Base-by-base conservation (phyloP, 2,888 invertebrate genomes). In the Agrotis ipsilon region DNA sequence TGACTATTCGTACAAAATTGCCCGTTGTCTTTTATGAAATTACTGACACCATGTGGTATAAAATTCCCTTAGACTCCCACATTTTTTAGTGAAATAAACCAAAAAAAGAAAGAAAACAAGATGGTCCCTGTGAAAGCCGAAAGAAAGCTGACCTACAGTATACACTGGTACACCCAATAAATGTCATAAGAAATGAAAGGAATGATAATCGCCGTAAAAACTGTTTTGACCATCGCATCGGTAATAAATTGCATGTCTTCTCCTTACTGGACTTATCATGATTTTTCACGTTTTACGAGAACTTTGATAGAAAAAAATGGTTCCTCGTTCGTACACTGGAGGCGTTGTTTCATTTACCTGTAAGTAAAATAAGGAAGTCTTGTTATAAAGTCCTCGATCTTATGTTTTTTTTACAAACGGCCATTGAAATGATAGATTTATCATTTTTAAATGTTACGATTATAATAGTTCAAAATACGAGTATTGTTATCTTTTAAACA, bases 101-200 rank as follows among this genome's bases (percentile, higher is more conserved):
- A 48, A 58, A 69, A 63, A 66, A 43, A 24, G 48, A 58, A 45
- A 65, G 54, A 65, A 65, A 45, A 19, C 48, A 66, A 32, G 64
- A 68, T 60, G 21, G 49, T 21, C 39, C 27, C 57, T 4, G 61
- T 14, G 78, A 83, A 83, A 83, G 81, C 57, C 13, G 43, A 72
- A 83, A 81, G 83, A 83, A 81, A 83, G 83, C 67, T 68, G 48
- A 11, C 9, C 39, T 6, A 3, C 27, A 27, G 27, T 27, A 27
- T 27, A 27, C 39, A 39, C 39, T n/a, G n/a, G n/a, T n/a, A 43
- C 13, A n/a, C 24, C 46, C 45, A 51, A 16, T 45, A 63, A 60
- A 62, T 24, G 55, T 24, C 58, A 52, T 68, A 74, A 54, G 46
- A 21, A 58, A 27, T 39, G 14, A 49, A 78, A 59, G 52, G 59